These are phyloP conservation scores for Chalcis sispes DNA, from an alignment of 2,888 invertebrate genomes.

Conservation along the genomic window DNA sequence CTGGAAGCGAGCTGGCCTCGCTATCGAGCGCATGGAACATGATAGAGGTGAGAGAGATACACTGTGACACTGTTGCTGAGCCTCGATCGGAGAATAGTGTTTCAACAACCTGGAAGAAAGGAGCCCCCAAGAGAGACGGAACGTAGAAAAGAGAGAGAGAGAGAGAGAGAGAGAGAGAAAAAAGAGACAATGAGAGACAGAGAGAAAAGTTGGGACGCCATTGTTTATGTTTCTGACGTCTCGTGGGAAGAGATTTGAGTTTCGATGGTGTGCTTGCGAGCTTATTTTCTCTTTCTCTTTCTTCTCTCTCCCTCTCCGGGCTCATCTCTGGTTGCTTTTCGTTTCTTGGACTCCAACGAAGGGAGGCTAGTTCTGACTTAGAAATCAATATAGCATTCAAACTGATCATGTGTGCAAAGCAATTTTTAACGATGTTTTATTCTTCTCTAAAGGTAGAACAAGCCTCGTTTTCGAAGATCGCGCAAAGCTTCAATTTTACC, in stretches of 20 bases:
- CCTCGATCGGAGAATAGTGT: too few species aligned
- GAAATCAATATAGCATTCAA: too few species aligned
- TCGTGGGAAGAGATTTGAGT: not conserved
- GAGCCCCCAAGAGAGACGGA: not conserved
- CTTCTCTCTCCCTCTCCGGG: not conserved
- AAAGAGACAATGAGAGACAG: not conserved
- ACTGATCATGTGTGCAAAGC: too few species aligned
- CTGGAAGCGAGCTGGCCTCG: constrained; percentile 73
- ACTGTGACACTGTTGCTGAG: not conserved
- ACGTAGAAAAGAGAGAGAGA: not conserved
- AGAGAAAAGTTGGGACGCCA: constrained; percentile 1
- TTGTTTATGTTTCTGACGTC: constrained; percentile 37
- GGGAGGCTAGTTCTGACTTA: too few species aligned
- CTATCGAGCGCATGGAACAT: constrained; percentile 75
- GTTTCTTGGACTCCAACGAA: too few species aligned
- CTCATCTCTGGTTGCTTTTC: too few species aligned
- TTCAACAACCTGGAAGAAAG: too few species aligned
- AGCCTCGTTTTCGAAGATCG: too few species aligned
- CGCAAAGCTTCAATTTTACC: too few species aligned
- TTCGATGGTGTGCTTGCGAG: not conserved
- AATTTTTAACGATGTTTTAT: too few species aligned
- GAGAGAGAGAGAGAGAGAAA: not conserved
- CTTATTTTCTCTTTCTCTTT: constrained; percentile 4
- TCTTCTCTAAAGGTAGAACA: too few species aligned
- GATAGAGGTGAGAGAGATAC: constrained; percentile 73